These are phyloP conservation scores for Zaprionus ornatus DNA, from an alignment of 1,140 invertebrate genomes.

Conservation along the genomic window DNA sequence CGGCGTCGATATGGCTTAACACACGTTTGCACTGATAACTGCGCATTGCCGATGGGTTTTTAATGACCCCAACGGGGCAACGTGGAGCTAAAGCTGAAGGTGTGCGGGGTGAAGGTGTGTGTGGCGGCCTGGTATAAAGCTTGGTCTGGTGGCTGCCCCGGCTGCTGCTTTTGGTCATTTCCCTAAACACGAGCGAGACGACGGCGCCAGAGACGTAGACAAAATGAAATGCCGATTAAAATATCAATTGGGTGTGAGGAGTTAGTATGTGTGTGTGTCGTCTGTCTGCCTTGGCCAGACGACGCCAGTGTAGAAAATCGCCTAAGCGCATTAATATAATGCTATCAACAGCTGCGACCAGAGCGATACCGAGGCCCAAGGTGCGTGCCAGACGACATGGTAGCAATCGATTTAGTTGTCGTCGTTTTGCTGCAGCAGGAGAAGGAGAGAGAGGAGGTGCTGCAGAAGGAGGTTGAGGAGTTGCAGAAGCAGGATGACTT, in stretches of 20 bases:
- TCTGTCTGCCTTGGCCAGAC: slow-evolving; percentile 32
- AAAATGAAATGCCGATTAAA: slow-evolving; percentile 78
- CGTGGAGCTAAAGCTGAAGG: background rate
- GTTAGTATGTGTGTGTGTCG: slow-evolving; percentile 11
- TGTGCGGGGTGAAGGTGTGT: background rate
- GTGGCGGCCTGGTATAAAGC: background rate
- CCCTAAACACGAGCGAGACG: slow-evolving; percentile 56
- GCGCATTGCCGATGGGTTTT: slow-evolving; percentile 30
- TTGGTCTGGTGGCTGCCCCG: background rate
- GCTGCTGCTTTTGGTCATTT: slow-evolving; percentile 33
- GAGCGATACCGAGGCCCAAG: slow-evolving; percentile 10
- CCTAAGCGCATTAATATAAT: slow-evolving; percentile 78
- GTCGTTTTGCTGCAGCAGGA: slow-evolving; percentile 16
- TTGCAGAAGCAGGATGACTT: slow-evolving; percentile 21
- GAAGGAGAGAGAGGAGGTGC: background rate
- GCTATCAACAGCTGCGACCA: slow-evolving; percentile 65
- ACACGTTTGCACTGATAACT: slow-evolving; percentile 43
- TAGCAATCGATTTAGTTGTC: slow-evolving; percentile 56
- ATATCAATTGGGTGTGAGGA: slow-evolving; percentile 60
- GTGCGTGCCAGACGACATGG: slow-evolving; percentile 5
- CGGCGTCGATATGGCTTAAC: slow-evolving; percentile 41
- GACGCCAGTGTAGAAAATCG: slow-evolving; percentile 33
- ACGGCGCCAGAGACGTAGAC: slow-evolving; percentile 65
- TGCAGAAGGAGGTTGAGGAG: background rate
- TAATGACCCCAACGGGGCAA: slow-evolving; percentile 30